A percentile compares a stretch with the other conserved stretches of the same genome.
Conservation (phyloP, 2,888 invertebrate species). For the Calameuta pallipes region DNA sequence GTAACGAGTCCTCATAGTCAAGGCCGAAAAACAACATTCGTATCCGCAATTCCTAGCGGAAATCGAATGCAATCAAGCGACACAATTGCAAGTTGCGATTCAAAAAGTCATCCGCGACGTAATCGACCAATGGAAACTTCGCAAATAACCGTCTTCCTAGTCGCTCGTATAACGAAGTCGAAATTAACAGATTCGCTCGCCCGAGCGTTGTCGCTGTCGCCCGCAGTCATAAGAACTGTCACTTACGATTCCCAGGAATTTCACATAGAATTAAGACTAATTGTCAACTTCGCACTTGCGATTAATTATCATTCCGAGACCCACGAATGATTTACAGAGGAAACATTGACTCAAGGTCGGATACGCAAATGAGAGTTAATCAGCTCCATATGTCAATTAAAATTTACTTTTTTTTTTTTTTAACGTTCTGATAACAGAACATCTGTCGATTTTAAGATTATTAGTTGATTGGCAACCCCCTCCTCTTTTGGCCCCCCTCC, state of each 20-base stretch:
- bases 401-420: neutral
- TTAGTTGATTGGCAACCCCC: neutral
- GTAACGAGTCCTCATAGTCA: neutral
- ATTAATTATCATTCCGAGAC: neutral
- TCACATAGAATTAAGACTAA: neutral
- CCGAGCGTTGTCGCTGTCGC: neutral
- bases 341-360: neutral
- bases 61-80: slow-evolving; percentile 1
- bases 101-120: neutral
- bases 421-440: neutral
- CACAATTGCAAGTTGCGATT: neutral
- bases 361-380: neutral
- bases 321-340: neutral
- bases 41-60: neutral
- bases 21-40: slow-evolving; percentile 4
- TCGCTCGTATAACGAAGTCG: neutral
- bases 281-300: neutral
- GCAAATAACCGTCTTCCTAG: neutral
- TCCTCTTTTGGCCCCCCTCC: too few species aligned
- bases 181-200: neutral
- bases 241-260: neutral
- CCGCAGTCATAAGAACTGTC: neutral
- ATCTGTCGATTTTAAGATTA: neutral
- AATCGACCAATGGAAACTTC: neutral
- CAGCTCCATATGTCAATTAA: neutral